Evolutionary conservation across 2,888 invertebrate genomes (phyloP).

Genomic region (Eristalis intricaria): DNA sequence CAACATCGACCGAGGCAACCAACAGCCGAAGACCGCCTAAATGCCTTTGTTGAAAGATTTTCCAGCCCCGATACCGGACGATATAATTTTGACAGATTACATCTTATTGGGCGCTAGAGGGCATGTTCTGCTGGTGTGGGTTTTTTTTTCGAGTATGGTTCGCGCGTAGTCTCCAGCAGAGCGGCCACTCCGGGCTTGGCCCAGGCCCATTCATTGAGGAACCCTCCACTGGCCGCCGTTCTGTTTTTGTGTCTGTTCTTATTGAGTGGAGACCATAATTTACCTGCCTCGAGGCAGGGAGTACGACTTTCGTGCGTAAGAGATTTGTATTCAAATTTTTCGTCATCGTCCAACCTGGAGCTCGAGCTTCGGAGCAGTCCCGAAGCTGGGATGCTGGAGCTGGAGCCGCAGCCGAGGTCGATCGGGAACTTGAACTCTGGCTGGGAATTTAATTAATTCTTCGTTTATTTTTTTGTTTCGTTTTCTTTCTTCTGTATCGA

Average conservation of each 20-base stretch:
- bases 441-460: conserved; percentile 58
- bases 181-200: conserved; percentile 33
- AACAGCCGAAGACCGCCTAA: conserved; percentile 53
- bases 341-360: not conserved
- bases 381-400: not conserved
- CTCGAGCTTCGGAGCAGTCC: not conserved
- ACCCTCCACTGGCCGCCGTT: not conserved
- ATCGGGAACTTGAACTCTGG: conserved; percentile 54
- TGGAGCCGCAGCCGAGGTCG: conserved; percentile 2
- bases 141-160: conserved; percentile 5
- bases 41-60: conserved; percentile 71
- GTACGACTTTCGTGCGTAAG: conserved; percentile 60
- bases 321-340: conserved; percentile 60
- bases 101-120: conserved; percentile 79
- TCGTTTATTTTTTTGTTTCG: not conserved
- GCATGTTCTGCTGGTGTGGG: conserved; percentile 65
- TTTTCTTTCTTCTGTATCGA: not conserved
- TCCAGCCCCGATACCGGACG: conserved; percentile 70
- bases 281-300: conserved; percentile 51
- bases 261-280: conserved; percentile 50
- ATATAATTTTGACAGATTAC: conserved; percentile 80
- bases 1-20: not conserved
- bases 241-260: not conserved
- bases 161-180: conserved; percentile 47
- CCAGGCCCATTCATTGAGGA: conserved; percentile 56